Evolutionary conservation across 2,113 vertebrate genomes (phyloP), one percentile per base, ranked within the genome.

Genomic region (Chrysemys picta): DNA sequence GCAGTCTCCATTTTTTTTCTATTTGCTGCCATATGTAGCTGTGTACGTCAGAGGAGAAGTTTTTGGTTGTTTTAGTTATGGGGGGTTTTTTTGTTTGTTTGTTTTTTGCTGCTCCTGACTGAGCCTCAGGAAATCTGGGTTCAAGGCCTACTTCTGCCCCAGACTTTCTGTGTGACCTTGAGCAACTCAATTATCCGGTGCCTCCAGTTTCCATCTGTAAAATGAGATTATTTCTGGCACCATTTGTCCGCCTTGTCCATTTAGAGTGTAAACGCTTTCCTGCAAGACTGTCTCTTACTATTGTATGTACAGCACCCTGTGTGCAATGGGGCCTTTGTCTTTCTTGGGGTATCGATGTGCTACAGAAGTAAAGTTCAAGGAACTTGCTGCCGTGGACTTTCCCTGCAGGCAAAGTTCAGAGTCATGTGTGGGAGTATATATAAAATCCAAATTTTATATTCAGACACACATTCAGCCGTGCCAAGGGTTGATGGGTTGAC

Each of bases 401-500:
- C 50, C 56, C 24, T 29, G 35, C 57, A 45, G 56, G 56, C 76
- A 19, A 62, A 80, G 81, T 94, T 89, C 84, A 88, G 91, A 95
- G 53, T 22, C 87, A 93, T 89, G 22, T 47, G 78, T 0, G n/a
- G 65, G 35, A 89, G 85, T 80, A 80, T 82, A 82, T 88, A 65
- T 62, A 94, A 89, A 95, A 96, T 38, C 76, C 1, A 1, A 72
- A 94, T 89, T 21, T 85, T 81, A 31, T 35, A 87, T 75, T 38
- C n/a, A 38, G n/a, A 72, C 5, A 10, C 17, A 38, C 8, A 38
- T 72, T 22, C 65, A 72, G 19, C 75, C 57, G 62, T 72, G 69
- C 84, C 85, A 92, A 92, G 93, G 88, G 62, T 16, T 19, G 56
- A 89, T 76, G 76, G 57, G 85, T 90, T 93, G 93, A 52, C n/a